phyloP scores from a whole-genome alignment of 2,888 invertebrate species.

The Dioctria linearis region DNA sequence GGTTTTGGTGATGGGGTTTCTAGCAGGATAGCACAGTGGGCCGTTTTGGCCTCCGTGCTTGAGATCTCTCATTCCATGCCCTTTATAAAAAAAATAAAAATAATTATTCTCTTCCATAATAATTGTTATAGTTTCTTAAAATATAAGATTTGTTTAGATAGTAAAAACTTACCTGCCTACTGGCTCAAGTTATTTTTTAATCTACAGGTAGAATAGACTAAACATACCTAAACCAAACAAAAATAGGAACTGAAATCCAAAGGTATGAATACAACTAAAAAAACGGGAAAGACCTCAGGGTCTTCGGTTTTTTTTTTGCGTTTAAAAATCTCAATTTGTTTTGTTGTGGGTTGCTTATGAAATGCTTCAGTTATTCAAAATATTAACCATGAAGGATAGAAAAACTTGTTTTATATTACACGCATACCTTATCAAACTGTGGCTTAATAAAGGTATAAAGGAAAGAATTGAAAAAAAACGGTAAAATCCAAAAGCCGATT shows the following conservation, averaged over 20 bases:
- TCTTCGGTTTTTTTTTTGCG: constrained; percentile 4
- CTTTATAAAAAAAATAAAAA: constrained; percentile 10
- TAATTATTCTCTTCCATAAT: not conserved
- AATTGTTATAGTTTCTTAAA: not conserved
- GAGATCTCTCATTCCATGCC: no score
- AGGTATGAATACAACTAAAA: constrained; percentile 11
- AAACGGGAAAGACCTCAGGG: constrained; percentile 31
- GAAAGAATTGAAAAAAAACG: constrained; percentile 23
- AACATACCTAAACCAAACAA: not conserved
- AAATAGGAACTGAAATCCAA: constrained; percentile 12
- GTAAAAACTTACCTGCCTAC: constrained; percentile 12
- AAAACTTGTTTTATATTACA: constrained; percentile 48
- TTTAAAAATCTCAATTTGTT: constrained; percentile 11
- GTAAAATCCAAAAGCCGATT: constrained; percentile 47
- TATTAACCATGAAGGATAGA: constrained; percentile 45
- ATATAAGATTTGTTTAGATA: constrained; percentile 5
- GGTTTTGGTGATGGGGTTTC: no score
- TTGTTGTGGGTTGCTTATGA: constrained; percentile 44
- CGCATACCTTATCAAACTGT: not conserved
- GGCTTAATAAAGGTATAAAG: constrained; percentile 1
- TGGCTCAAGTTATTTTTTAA: constrained; percentile 3
- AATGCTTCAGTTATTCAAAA: constrained; percentile 42
- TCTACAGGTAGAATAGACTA: constrained; percentile 10
- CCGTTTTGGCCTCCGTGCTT: no score
- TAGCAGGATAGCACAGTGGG: no score